Conservation (phyloP, 2,113 vertebrate species). For the Malurus alboscapulatus region DNA sequence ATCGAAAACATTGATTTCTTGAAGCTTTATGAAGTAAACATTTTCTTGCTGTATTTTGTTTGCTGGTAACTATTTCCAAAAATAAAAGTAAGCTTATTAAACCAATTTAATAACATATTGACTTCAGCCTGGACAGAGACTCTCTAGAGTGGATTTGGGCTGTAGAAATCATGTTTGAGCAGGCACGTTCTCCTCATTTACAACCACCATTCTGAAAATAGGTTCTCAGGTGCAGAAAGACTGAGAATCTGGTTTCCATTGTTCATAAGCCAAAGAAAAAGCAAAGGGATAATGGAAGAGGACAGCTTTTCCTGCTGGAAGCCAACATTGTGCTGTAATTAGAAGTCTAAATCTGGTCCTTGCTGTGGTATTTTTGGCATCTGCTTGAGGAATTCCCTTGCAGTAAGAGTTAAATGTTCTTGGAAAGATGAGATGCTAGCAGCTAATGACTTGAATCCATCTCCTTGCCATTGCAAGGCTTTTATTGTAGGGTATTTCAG, state of each 20-base stretch:
- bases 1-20: slow-evolving; percentile 41
- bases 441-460: background rate
- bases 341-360: background rate
- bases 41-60: slow-evolving; percentile 35
- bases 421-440: background rate
- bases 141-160: background rate
- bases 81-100: slow-evolving; percentile 37
- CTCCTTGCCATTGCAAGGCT: background rate
- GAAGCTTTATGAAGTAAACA: slow-evolving; percentile 26
- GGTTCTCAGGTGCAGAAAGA: background rate
- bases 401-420: slow-evolving; percentile 22
- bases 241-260: background rate
- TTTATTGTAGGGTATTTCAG: background rate
- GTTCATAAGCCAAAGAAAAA: background rate
- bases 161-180: background rate
- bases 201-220: background rate
- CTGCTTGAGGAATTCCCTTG: slow-evolving; percentile 15
- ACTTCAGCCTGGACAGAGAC: background rate
- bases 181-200: background rate
- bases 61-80: background rate
- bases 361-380: background rate
- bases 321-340: background rate
- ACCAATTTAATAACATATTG: background rate
- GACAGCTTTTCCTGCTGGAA: background rate
- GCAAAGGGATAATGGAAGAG: background rate